Evolutionary conservation across 2,113 vertebrate genomes (phyloP).

Genomic region (Talpa occidentalis): DNA sequence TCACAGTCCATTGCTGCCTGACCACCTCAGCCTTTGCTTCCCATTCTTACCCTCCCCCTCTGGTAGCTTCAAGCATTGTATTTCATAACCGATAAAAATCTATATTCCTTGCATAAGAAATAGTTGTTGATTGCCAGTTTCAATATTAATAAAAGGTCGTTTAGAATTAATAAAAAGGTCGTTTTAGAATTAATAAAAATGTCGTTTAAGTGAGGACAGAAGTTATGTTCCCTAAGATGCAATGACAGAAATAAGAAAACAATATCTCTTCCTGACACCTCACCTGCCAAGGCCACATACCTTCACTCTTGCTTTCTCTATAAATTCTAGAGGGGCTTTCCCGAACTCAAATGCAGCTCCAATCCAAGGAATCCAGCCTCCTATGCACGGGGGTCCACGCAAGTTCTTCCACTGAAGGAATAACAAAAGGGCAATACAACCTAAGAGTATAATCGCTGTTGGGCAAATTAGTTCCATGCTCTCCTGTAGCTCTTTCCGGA

Average conservation of each 20-base stretch:
- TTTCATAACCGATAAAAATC: not conserved
- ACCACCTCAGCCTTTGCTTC: no score
- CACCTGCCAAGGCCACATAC: constrained; percentile 76
- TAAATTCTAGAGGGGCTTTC: constrained; percentile 89
- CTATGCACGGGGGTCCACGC: constrained; percentile 85
- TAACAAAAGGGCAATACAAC: constrained; percentile 67
- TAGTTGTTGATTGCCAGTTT: not conserved
- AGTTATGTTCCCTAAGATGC: not conserved
- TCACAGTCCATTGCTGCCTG: no score
- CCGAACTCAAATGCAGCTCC: constrained; percentile 89
- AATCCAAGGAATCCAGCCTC: constrained; percentile 91
- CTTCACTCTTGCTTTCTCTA: constrained; percentile 87
- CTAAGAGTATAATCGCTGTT: constrained; percentile 71
- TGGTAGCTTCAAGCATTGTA: no score
- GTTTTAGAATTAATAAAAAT: not conserved
- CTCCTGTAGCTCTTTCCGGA: not conserved
- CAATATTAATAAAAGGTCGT: no score
- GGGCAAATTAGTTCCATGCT: constrained; percentile 67
- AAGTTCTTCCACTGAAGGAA: constrained; percentile 70
- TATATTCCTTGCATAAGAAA: not conserved
- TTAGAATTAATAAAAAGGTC: not conserved
- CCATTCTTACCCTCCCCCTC: no score
- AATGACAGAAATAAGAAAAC: not conserved
- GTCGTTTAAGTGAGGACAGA: not conserved
- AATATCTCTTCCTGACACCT: not conserved